phyloP scores from a whole-genome alignment of 2,888 invertebrate genomes.

The Erebia ligea region DNA sequence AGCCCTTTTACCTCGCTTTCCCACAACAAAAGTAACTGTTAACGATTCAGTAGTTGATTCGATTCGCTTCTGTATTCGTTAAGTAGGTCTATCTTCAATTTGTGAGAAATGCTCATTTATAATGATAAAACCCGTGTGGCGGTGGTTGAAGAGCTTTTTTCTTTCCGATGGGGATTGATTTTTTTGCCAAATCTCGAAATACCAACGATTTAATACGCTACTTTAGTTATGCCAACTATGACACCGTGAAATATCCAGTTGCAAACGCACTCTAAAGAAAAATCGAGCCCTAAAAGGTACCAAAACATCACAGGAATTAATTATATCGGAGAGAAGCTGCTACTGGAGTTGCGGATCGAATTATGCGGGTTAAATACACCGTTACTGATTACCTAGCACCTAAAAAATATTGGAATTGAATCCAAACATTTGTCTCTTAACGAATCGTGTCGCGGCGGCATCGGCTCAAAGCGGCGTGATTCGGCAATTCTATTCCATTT shows the following conservation, averaged over 20 bases:
- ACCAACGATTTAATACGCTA: conserved; percentile 35
- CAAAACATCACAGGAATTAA: conserved; percentile 58
- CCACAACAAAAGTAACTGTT: conserved; percentile 52
- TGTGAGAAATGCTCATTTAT: conserved; percentile 1
- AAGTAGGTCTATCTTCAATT: conserved; percentile 4
- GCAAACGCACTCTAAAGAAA: conserved; percentile 25
- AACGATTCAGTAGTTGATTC: conserved; percentile 68
- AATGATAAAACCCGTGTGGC: background rate
- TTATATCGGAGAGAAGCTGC: conserved; percentile 67
- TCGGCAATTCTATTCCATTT: conserved; percentile 77
- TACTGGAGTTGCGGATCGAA: conserved; percentile 67
- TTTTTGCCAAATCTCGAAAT: conserved; percentile 38
- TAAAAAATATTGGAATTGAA: conserved; percentile 77
- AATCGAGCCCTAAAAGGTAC: conserved; percentile 3
- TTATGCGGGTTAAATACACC: conserved; percentile 67
- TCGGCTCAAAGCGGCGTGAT: conserved; percentile 78
- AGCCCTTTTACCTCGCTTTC: conserved; percentile 58
- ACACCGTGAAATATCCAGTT: conserved; percentile 39
- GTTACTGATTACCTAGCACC: conserved; percentile 68
- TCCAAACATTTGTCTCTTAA: conserved; percentile 83
- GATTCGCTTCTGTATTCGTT: conserved; percentile 54
- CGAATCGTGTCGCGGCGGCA: conserved; percentile 80
- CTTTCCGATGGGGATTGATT: conserved; percentile 45
- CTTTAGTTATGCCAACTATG: conserved; percentile 39
- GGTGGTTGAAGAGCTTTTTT: background rate